Evolutionary conservation across 2,888 invertebrate genomes (phyloP), one percentile per base, ranked within the genome.

Genomic region (Agriopis aurantiaria): DNA sequence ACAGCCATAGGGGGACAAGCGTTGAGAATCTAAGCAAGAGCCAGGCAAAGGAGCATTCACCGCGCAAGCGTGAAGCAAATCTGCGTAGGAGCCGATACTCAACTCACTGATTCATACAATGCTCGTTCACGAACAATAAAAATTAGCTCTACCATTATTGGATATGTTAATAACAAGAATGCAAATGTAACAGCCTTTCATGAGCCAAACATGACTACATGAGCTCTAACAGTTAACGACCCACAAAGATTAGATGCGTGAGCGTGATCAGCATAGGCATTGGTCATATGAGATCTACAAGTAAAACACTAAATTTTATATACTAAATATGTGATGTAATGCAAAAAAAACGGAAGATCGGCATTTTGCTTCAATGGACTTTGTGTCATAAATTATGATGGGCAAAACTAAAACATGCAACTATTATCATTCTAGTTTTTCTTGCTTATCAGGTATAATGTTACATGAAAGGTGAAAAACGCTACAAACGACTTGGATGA

Each of bases 81-180:
- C 69, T 77, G 84, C 78, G 87, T 86, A 82, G 86, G 88, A 82
- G 84, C 82, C 75, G 75, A 78, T 75, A 80, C 72, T 70, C 64
- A 45, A 80, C 72, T 70, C 64, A 45, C 65, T 73, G 72, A 76
- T 71, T 73, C 75, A 75, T 65, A 40, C 63, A 57, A 59, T 66
- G 58, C 65, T 63, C 66, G 68, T 46, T 61, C 62, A 71, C 53
- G 14, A 69, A 70, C 49, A 68, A 68, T 52, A 68, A 70, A 69
- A 62, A 17, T 43, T 61, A 1, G 60, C 40, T 52, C 61, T 52
- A 23, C 52, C 61, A 53, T 52, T 53, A 62, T 61, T 6, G 46
- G 49, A 55, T 1, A n/a, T 23, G 3, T 52, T 14, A 51, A 53
- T 46, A 53, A 52, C 33, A 69, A 70, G 45, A 72, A 65, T 52